A percentile compares a stretch with the other conserved stretches of the same genome.
Evolutionary conservation across 2,113 vertebrate species (phyloP).

Genomic region (Prolemur simus): DNA sequence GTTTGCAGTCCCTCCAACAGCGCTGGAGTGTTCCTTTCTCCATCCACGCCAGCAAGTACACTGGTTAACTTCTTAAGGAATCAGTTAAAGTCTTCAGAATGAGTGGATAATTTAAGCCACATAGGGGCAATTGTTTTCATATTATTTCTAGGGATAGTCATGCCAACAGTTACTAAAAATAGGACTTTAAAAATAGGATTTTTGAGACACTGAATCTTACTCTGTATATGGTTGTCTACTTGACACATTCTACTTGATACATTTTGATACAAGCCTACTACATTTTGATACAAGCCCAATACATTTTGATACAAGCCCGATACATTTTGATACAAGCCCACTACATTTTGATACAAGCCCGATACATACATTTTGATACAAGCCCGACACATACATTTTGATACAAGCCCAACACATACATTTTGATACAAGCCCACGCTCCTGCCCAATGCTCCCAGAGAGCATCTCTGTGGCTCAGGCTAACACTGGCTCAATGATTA

Average conservation of each 20-base stretch:
- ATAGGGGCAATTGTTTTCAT: background rate
- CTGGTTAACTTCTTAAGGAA: background rate
- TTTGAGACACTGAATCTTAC: background rate
- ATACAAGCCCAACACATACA: too few relatives aligned
- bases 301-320: too few relatives aligned
- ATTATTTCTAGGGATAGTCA: background rate
- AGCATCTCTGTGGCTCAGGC: background rate
- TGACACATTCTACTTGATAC: background rate
- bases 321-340: too few relatives aligned
- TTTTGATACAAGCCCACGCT: background rate
- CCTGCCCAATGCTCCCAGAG: background rate
- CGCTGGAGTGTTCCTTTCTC: too few relatives aligned
- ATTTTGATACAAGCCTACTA: background rate
- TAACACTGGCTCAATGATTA: background rate
- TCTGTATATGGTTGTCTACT: background rate
- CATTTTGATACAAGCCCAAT: background rate
- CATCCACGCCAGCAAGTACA: background rate
- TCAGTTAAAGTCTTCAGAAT: background rate
- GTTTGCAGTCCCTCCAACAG: too few relatives aligned
- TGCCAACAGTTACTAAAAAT: background rate
- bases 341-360: too few relatives aligned
- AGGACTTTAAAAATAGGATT: background rate
- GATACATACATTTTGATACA: too few relatives aligned
- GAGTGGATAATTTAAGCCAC: background rate
- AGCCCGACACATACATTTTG: too few relatives aligned